These are phyloP conservation scores for Scolanthus callimorphus DNA, from an alignment of 92 coral and sea anemone species.

Conservation along the genomic window DNA sequence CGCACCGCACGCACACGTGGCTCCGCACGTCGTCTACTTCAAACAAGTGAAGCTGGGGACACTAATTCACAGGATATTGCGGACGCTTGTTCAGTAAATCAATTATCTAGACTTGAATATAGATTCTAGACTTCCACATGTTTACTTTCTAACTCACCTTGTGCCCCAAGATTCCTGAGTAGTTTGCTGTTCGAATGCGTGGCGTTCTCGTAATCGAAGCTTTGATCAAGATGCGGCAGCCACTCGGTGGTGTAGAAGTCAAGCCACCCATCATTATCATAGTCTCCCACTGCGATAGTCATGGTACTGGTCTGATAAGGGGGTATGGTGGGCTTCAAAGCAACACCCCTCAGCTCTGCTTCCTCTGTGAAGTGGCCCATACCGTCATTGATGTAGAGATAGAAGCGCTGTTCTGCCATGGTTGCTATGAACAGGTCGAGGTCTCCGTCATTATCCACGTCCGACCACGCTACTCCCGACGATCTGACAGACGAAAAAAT, in stretches of 20 bases:
- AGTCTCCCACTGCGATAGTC: constrained; percentile 93
- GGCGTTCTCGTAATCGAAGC: constrained; percentile 89
- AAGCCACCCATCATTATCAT: constrained; percentile 97
- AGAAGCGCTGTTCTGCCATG: constrained; percentile 89
- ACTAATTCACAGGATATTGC: too few species aligned
- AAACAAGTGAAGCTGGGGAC: too few species aligned
- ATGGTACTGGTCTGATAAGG: constrained; percentile 93
- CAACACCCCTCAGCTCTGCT: constrained; percentile 86
- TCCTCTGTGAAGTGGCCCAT: constrained; percentile 94
- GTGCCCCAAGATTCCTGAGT: constrained; percentile 87
- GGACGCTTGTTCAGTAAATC: too few species aligned
- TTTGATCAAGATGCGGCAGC: constrained; percentile 96
- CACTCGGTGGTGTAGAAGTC: constrained; percentile 96
- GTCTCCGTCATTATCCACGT: constrained; percentile 96
- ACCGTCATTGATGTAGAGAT: constrained; percentile 87
- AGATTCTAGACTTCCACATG: too few species aligned
- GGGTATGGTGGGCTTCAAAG: constrained; percentile 69
- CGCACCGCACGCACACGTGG: too few species aligned
- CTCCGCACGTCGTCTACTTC: too few species aligned
- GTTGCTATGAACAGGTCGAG: constrained; percentile 86
- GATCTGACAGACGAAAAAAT: constrained; percentile 35
- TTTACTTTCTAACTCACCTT: constrained; percentile 55
- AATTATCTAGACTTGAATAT: too few species aligned
- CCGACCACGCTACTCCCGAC: constrained; percentile 83
- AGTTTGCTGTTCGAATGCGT: constrained; percentile 79